Base-by-base conservation (phyloP, 2,888 invertebrate species). In the Liodrosophila aerea region DNA sequence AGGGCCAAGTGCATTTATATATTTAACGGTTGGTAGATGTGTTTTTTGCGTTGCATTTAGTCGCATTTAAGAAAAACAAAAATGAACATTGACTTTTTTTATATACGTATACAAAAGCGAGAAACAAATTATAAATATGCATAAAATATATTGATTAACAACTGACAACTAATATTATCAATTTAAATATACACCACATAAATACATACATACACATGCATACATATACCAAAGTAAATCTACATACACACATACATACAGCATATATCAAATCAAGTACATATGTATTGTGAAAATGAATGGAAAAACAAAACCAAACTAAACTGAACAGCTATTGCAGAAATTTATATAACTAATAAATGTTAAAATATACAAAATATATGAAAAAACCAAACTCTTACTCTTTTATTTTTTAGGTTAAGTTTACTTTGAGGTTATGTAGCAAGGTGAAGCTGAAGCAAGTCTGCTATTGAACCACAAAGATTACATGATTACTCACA, bases 251-350 rank as follows among this genome's bases (percentile, higher is more conserved):
- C 22, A 51, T 34, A 27, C 50, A 57, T 49, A 53, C 16, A 65
- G 54, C 54, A 52, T 64, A 59, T 34, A 64, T 43, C 49, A 50
- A 61, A 73, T 74, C 82, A 59, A 72, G 60, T 64, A 83, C 73
- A 76, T 84, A n/a, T n/a, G n/a, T n/a, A 81, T 76, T 84, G 84
- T 76, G 76, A 82, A 69, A 36, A 52, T 75, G 69, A 54, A 65
- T 43, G 54, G 22, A 39, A 45, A 60, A 54, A 60, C 39, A 47
- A 59, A 54, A 63, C 29, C 33, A 59, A n/a, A 60, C 46, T 67
- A 65, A 62, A 40, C 34, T 43, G 22, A 70, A 47, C 52, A 56
- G 49, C 70, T 76, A 76, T 65, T 61, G 56, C 65, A 77, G 52
- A 64, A 62, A 76, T 80, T 71, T 64, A 77, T 64, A 77, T 77